Base-by-base conservation (phyloP, 2,113 vertebrate species). In the Electrona antarctica region DNA sequence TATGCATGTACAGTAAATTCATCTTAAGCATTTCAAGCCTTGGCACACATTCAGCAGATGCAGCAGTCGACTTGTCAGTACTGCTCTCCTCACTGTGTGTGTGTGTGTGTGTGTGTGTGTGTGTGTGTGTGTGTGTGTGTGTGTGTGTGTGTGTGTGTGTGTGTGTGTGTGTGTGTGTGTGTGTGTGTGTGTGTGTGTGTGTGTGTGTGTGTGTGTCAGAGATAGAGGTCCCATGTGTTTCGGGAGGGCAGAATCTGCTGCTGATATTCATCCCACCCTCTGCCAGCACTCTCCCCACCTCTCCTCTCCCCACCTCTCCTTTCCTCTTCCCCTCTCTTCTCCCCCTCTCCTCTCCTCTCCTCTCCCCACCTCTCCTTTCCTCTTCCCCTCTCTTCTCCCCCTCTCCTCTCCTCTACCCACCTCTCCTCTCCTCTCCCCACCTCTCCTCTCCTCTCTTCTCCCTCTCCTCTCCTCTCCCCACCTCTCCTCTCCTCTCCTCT, bases 181-280 rank as follows among this genome's bases (percentile, higher is more conserved):
- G 69, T 76, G 73, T 50, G 33, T 48, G 29, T 60, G 29, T 60
- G 29, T 14, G 61, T 49, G 57, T 57, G 48, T 14, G 41, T 2
- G 57, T 29, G 57, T 29, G 63, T 45, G 54, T 28, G 68, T 29
- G 71, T 56, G 56, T 68, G 75, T 66, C 29, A 4, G 71, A 74
- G 10, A 62, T 15, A 33, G 10, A 49, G 46, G 70, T 82, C 45
- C 60, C 60, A 76, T 74, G 76, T 83, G 79, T 65, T 72, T 78
- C 29, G 5, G 15, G 11, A 55, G 29, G 64, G 62, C 29, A 56
- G 51, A 54, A 65, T 65, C 75, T 77, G 77, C 68, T 1, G 29
- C 82, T 0, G 66, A 74, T 73, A 84, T 77, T 69, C 80, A 80
- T 80, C 77, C 78, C 70, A 87, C 73, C 78, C 88, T 90, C 87